Evolutionary conservation across 2,888 invertebrate genomes (phyloP), one percentile per base, ranked within the genome.

Genomic region (Drosophila formosana): DNA sequence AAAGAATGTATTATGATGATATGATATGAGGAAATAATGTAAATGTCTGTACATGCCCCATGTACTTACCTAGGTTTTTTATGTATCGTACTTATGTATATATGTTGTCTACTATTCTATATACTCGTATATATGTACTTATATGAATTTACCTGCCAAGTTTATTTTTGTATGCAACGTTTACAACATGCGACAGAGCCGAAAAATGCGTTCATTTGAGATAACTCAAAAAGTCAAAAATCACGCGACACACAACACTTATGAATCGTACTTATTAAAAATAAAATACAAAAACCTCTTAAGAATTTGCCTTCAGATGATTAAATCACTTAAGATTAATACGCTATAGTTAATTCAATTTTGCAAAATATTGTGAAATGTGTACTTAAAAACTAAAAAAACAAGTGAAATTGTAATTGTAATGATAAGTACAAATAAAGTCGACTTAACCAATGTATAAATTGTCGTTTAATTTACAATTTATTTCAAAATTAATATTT

Each of bases 231-330:
- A 62, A n/a, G 37, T 37, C 11, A 37, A 41, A 41, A 41, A 41
- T 41, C 39, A 41, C 13, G 13, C 39, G 7, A 41, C 13, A 7
- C 11, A 4, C 39, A 41, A 41, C 39, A 39, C 39, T 41, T 41
- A 41, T 41, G 39, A 41, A 53, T 63, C 23, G 63, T 71, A 75
- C 79, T 78, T 79, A 69, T 25, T 34, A 45, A 25, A 7, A 43
- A 18, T 41, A 52, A 53, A 13, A 37, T 37, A 62, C 18, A 18
- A 46, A 5, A 78, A 61, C 56, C 68, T 73, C 65, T 74, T 57
- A 74, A 69, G 57, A 70, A 64, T 71, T 78, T 88, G 89, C 83
- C 83, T 83, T 88, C 50, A 72, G 75, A 78, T 88, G 83, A 83
- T 83, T 34, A 47, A 83, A 83, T 88, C 89, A 86, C 51, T 72